These are phyloP conservation scores for Cricetomys ansorgei DNA, from an alignment of 2,113 vertebrate genomes.

Conservation along the genomic window DNA sequence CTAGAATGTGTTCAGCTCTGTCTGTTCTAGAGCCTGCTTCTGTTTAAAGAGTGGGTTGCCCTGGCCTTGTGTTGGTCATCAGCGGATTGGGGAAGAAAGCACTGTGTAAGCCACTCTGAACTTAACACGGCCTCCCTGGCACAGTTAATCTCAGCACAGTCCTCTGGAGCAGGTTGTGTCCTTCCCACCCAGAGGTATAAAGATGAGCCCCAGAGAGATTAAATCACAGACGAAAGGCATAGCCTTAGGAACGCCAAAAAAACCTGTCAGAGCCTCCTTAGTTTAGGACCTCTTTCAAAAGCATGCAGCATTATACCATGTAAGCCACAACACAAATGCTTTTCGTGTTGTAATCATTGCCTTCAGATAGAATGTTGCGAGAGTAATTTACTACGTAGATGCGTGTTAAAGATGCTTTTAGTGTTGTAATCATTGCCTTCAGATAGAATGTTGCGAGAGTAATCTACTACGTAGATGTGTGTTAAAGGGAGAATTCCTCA, in stretches of 20 bases:
- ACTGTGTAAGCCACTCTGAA: not conserved
- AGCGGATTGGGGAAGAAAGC: not conserved
- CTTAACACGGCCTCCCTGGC: not conserved
- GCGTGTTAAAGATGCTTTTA: too few species aligned
- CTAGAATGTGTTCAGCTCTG: not conserved
- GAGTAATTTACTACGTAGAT: not conserved
- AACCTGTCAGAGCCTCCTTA: not conserved
- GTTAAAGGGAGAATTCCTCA: not conserved
- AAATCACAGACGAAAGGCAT: not conserved
- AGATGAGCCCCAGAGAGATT: not conserved
- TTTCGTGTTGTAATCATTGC: not conserved
- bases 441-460: not conserved
- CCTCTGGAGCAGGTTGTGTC: not conserved
- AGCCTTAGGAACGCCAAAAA: not conserved
- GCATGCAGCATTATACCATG: not conserved
- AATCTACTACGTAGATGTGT: not conserved
- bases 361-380: not conserved
- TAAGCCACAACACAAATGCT: not conserved
- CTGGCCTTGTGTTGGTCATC: not conserved
- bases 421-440: not conserved
- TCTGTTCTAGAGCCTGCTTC: slow-evolving; percentile 3
- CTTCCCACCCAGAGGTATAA: slow-evolving; percentile 1
- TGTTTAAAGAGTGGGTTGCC: not conserved
- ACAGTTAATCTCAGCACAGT: not conserved
- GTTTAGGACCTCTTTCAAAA: not conserved